phyloP scores from a whole-genome alignment of 2,888 invertebrate genomes.

The Eupelmus urozonus region DNA sequence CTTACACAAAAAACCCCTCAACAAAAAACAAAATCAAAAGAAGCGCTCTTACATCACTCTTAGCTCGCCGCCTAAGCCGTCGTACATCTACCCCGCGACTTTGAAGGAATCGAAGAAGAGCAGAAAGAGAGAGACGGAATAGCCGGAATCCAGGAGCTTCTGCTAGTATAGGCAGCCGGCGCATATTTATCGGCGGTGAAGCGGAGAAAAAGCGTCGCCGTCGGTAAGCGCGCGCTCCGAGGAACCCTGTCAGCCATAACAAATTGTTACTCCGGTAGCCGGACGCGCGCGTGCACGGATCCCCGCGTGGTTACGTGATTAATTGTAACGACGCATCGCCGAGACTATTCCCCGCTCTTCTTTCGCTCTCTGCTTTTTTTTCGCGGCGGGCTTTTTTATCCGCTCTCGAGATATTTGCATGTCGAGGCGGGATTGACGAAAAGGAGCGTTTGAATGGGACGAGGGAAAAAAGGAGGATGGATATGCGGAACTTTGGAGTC shows the following conservation, averaged over 20 bases:
- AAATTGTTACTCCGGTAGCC: conserved; percentile 74
- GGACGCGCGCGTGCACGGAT: conserved; percentile 61
- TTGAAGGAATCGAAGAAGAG: conserved; percentile 19
- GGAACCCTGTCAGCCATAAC: conserved; percentile 73
- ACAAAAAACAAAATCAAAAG: too few relatives aligned
- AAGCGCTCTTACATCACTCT: neutral
- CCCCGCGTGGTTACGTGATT: conserved; percentile 47
- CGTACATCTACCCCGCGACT: neutral
- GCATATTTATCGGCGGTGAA: conserved; percentile 48
- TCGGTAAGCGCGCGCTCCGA: neutral
- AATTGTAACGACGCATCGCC: conserved; percentile 55
- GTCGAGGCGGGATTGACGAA: conserved; percentile 54
- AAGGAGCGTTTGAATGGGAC: conserved; percentile 53
- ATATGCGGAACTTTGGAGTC: neutral
- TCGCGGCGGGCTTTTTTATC: conserved; percentile 11
- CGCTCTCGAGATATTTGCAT: conserved; percentile 53
- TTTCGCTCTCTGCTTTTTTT: conserved; percentile 14
- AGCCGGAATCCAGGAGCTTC: neutral
- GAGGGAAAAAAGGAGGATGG: neutral
- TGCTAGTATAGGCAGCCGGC: too few relatives aligned
- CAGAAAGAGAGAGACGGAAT: conserved; percentile 18
- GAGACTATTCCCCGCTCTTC: neutral
- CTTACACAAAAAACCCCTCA: too few relatives aligned
- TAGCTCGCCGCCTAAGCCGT: neutral
- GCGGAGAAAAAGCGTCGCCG: conserved; percentile 30